phyloP scores from a whole-genome alignment of 1,140 invertebrate species.

The Heterodera carotae region DNA sequence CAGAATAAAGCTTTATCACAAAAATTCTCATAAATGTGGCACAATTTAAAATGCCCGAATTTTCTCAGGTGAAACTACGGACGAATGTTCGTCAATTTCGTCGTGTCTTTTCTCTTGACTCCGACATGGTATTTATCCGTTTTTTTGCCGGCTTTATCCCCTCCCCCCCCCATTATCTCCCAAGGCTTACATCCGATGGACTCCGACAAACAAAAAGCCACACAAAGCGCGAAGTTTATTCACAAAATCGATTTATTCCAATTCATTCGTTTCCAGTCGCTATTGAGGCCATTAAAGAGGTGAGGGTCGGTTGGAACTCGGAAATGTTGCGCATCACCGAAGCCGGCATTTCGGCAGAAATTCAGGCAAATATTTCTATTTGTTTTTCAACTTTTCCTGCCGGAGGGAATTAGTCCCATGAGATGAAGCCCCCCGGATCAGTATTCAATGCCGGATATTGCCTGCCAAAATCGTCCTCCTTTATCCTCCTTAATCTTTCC shows the following conservation, averaged over 20 bases:
- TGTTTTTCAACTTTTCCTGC: conserved; percentile 15
- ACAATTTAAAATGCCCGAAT: too few species aligned
- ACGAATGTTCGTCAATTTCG: conserved; percentile 73
- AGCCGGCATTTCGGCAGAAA: conserved; percentile 67
- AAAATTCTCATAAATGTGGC: too few species aligned
- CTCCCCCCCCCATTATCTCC: background rate
- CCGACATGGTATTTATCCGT: conserved; percentile 67
- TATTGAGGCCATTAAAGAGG: conserved; percentile 71
- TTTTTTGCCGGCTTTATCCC: background rate
- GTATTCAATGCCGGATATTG: too few species aligned
- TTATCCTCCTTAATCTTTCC: conserved; percentile 1
- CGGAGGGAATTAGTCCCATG: too few species aligned
- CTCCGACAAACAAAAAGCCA: conserved; percentile 73
- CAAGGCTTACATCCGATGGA: conserved; percentile 70
- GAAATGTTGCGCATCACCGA: conserved; percentile 71
- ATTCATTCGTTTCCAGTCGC: conserved; percentile 67
- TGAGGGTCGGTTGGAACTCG: conserved; percentile 72
- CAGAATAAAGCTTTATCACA: too few species aligned
- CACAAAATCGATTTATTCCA: background rate
- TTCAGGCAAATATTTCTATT: conserved; percentile 46
- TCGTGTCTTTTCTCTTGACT: conserved; percentile 70
- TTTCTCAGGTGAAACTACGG: conserved; percentile 69
- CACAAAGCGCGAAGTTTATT: conserved; percentile 72
- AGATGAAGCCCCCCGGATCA: too few species aligned
- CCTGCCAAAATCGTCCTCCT: too few species aligned